Base-by-base conservation (phyloP, 2,888 invertebrate genomes). In the Diplazon laetatorius region DNA sequence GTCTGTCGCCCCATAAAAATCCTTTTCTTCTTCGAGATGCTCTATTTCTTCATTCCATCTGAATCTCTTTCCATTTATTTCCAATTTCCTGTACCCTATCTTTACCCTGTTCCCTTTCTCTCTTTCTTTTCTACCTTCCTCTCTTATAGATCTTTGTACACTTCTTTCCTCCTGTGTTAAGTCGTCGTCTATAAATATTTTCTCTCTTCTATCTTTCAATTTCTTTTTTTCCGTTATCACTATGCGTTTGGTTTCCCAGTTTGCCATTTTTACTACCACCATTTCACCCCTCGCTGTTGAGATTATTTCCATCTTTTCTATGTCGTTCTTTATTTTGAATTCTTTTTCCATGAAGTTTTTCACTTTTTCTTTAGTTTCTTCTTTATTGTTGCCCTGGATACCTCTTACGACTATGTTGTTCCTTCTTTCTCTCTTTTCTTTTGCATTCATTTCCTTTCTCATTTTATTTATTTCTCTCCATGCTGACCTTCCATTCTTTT, bases 151-250 rank as follows among this genome's bases (percentile, higher is more conserved):
- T 20, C 39, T 59, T 39, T 59, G 59, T 3, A 39, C 20, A 5
- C 20, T 18, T 59, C 20, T 37, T 18, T 59, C 59, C 20, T 59
- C 59, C 12, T 59, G 37, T 20, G 59, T 59, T 12, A 59, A 20
- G 39, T 59, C 59, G 39, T 39, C 18, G 20, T 59, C 59, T 4
- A 46, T 46, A 16, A 16, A 46, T 30, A 62, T 14, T 30, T n/a
- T 8, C n/a, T n/a, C n/a, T n/a, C n/a, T n/a, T 1, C 46, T 62
- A 8, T 14, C 14, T 10, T 46, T 46, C 30, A 62, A 18, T 6
- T 62, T 62, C 46, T 62, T 46, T 16, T 62, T 48, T 16, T 46
- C 14, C 14, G 3, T 30, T 30, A 46, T 62, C 1, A 46, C 20
- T 1, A 30, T 46, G 25, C 30, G 44, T 14, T 62, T 62, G 9